Percentiles rank a stretch among this genome's conserved stretches.
These are phyloP conservation scores for Dorcus parallelipipedus DNA, from an alignment of 2,888 invertebrate genomes.

Conservation along the genomic window DNA sequence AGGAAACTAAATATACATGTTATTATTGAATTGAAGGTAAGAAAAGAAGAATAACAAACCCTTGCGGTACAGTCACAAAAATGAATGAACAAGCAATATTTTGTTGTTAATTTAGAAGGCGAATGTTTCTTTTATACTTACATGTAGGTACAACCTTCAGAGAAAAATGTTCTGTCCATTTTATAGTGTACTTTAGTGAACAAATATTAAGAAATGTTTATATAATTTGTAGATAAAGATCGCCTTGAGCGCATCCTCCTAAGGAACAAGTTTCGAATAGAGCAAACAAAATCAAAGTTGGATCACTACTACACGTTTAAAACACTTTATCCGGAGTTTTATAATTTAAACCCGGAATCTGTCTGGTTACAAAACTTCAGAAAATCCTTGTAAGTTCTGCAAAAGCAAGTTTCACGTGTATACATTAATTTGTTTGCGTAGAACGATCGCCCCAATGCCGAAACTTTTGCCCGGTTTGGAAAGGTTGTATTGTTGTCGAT, in stretches of 20 bases:
- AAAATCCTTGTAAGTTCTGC: neutral
- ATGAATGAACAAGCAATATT: no score
- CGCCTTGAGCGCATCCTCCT: conserved; percentile 11
- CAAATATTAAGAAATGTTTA: no score
- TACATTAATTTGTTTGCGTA: neutral
- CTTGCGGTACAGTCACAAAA: no score
- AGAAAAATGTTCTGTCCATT: no score
- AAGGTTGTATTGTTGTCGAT: neutral
- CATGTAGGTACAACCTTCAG: no score
- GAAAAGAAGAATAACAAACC: no score
- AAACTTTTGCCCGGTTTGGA: neutral
- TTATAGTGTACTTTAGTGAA: no score
- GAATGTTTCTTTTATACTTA: no score
- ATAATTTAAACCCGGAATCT: neutral
- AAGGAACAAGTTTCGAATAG: conserved; percentile 16
- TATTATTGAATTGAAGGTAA: no score
- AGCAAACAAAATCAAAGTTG: conserved; percentile 10
- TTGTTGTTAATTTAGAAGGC: no score
- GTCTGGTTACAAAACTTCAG: neutral
- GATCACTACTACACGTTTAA: conserved; percentile 10
- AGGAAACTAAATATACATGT: no score
- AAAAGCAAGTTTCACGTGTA: neutral
- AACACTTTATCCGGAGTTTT: neutral
- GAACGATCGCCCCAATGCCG: neutral
- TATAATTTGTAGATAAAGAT: neutral